These are phyloP conservation scores for Crotalus horridus DNA, from an alignment of 2,113 vertebrate genomes.

Conservation along the genomic window DNA sequence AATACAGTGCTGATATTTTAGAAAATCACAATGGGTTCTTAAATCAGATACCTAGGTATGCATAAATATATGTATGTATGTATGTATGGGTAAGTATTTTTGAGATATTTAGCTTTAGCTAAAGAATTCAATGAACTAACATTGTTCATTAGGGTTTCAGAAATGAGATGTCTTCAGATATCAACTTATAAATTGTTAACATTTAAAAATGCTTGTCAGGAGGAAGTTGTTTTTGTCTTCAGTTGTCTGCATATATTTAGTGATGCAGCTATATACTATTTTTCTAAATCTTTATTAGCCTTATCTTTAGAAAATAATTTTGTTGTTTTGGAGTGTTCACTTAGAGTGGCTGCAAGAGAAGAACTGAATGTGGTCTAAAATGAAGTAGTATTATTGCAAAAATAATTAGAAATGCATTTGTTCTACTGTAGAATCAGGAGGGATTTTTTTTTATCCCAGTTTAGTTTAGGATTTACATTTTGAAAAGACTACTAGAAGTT, in stretches of 20 bases:
- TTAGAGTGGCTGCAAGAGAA: slow-evolving; percentile 63
- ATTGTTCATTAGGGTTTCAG: slow-evolving; percentile 62
- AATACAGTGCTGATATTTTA: slow-evolving; percentile 79
- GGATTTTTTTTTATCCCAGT: slow-evolving; percentile 66
- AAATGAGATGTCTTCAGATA: slow-evolving; percentile 62
- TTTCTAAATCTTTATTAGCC: slow-evolving; percentile 60
- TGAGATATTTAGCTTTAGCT: slow-evolving; percentile 71
- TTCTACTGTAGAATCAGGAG: slow-evolving; percentile 68
- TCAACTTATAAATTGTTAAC: slow-evolving; percentile 68
- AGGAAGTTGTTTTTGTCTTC: slow-evolving; percentile 64
- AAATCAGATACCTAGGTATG: slow-evolving; percentile 72
- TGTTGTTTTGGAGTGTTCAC: slow-evolving; percentile 62
- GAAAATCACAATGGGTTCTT: slow-evolving; percentile 71
- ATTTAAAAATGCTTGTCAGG: slow-evolving; percentile 67
- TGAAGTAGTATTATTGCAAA: slow-evolving; percentile 67
- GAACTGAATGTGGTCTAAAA: slow-evolving; percentile 64
- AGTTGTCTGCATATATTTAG: slow-evolving; percentile 62
- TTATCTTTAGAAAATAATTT: slow-evolving; percentile 64
- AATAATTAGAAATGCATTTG: slow-evolving; percentile 71
- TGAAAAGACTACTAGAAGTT: slow-evolving; percentile 59
- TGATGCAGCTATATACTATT: slow-evolving; percentile 65
- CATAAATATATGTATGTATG: slow-evolving; percentile 51
- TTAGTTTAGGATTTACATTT: slow-evolving; percentile 60
- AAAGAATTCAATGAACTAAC: slow-evolving; percentile 71
- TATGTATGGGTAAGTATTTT: slow-evolving; percentile 78